Percentiles rank a stretch among this genome's conserved stretches.
phyloP scores from a whole-genome alignment of 2,797 vertebrate genomes.

The Acrossocheilus wenchowensis region DNA sequence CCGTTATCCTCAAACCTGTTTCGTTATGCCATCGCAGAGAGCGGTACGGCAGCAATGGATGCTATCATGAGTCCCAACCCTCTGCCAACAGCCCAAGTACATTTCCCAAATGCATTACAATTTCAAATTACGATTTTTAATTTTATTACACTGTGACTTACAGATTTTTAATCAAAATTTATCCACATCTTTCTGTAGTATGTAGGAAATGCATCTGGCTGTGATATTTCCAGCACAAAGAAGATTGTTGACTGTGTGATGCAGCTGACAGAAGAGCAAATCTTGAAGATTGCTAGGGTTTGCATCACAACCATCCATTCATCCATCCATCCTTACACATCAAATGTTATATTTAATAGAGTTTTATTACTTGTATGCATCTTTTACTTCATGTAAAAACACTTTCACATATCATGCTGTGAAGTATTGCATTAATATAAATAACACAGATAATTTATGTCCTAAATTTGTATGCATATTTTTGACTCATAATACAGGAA shows the following conservation, averaged over 20 bases:
- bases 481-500: slow-evolving; percentile 55
- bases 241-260: slow-evolving; percentile 71
- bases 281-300: slow-evolving; percentile 39
- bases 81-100: slow-evolving; percentile 65
- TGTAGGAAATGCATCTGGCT: slow-evolving; percentile 70
- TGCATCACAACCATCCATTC: neutral
- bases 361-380: neutral
- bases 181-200: slow-evolving; percentile 58
- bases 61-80: neutral
- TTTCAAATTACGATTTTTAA: neutral
- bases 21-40: slow-evolving; percentile 76
- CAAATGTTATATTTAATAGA: slow-evolving; percentile 2
- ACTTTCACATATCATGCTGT: neutral
- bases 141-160: neutral
- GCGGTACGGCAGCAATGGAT: slow-evolving; percentile 74
- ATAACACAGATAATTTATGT: neutral
- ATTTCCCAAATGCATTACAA: neutral
- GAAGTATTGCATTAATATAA: neutral
- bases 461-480: neutral
- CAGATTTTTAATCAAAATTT: neutral
- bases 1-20: slow-evolving; percentile 75
- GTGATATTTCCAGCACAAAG: slow-evolving; percentile 72
- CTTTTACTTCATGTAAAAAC: neutral
- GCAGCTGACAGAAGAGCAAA: slow-evolving; percentile 61
- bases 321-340: neutral